phyloP scores from a whole-genome alignment of 2,888 invertebrate species.

The Chalcosyrphus nemorum region DNA sequence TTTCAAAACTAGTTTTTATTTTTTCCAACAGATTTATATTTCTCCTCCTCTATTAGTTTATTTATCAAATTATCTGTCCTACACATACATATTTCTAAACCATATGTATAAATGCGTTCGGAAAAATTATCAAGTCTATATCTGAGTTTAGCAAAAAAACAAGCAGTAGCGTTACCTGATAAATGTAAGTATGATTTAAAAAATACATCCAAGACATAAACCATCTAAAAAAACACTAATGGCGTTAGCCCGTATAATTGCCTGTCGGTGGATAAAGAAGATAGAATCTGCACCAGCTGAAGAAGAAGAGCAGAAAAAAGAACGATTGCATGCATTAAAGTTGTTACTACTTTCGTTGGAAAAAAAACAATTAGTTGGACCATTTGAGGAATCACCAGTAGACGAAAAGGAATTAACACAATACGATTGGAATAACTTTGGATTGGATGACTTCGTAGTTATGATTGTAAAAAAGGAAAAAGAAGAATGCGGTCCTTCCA shows the following conservation, averaged over 20 bases:
- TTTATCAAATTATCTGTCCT: conserved; percentile 38
- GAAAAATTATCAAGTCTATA: conserved; percentile 48
- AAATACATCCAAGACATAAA: not conserved
- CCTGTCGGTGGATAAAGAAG: conserved; percentile 72
- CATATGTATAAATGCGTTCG: conserved; percentile 44
- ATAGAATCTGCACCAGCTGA: conserved; percentile 37
- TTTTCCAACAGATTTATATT: conserved; percentile 12
- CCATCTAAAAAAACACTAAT: too few species aligned
- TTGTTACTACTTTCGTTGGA: conserved; percentile 82
- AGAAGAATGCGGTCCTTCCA: conserved; percentile 71
- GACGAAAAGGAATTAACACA: conserved; percentile 75
- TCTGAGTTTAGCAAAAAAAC: conserved; percentile 60
- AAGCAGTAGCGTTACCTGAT: conserved; percentile 49
- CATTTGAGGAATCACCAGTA: conserved; percentile 81
- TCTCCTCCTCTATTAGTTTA: not conserved
- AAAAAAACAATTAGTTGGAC: conserved; percentile 80
- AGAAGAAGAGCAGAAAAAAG: conserved; percentile 14
- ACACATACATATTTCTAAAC: conserved; percentile 21
- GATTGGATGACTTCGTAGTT: conserved; percentile 79
- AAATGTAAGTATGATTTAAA: conserved; percentile 16
- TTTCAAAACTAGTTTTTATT: not conserved
- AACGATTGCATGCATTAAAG: conserved; percentile 79
- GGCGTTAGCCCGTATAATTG: conserved; percentile 58
- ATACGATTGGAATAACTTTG: conserved; percentile 59
- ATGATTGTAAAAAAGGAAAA: conserved; percentile 76